Evolutionary conservation across 1,140 invertebrate species (phyloP).

Genomic region (Conopomorpha cramerella): DNA sequence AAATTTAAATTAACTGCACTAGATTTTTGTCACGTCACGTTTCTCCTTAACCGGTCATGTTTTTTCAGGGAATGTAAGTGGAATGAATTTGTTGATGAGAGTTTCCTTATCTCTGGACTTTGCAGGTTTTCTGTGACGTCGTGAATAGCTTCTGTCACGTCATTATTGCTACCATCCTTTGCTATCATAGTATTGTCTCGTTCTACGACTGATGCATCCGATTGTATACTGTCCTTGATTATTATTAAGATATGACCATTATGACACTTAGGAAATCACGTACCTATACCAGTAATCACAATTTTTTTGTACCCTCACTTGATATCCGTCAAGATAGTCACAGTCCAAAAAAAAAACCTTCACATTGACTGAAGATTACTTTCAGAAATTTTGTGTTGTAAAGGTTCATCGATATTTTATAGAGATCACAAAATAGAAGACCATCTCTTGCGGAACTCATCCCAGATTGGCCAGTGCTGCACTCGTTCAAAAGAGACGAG

Average conservation of each 20-base stretch:
- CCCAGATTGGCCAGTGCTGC: constrained; percentile 93
- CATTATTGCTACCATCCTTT: constrained; percentile 31
- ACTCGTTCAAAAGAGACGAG: constrained; percentile 81
- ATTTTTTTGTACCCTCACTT: no score
- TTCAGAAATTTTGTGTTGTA: no score
- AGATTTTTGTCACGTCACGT: constrained; percentile 46
- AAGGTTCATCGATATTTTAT: constrained; percentile 49
- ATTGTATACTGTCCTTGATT: no score
- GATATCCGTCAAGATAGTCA: no score
- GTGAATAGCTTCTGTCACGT: constrained; percentile 45
- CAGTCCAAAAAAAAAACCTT: no score
- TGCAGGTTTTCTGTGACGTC: constrained; percentile 43
- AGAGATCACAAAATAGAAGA: constrained; percentile 67
- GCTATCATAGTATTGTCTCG: no score
- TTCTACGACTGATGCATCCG: constrained; percentile 48
- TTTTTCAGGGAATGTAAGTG: constrained; percentile 48
- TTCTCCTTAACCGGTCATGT: constrained; percentile 25
- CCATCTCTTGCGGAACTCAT: constrained; percentile 92
- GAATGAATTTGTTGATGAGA: constrained; percentile 46
- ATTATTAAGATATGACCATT: no score
- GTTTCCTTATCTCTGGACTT: constrained; percentile 32
- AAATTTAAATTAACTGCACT: constrained; percentile 37
- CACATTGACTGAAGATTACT: no score
- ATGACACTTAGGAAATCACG: no score
- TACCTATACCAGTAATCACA: no score